Evolutionary conservation across 2,113 vertebrate genomes (phyloP), one percentile per base, ranked within the genome.

Genomic region (Neotragus moschatus): DNA sequence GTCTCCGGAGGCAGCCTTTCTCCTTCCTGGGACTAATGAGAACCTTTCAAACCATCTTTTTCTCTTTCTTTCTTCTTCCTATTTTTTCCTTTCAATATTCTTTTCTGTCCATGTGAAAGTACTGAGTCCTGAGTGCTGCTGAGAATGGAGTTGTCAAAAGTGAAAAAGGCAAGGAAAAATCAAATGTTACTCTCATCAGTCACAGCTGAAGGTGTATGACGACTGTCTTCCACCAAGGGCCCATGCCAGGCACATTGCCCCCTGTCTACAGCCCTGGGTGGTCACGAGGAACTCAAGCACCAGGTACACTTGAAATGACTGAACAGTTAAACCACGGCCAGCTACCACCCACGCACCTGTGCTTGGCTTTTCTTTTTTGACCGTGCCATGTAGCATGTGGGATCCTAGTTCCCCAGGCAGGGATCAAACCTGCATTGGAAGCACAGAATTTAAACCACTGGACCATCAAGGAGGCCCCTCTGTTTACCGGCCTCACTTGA

Each of bases 1-100:
- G 90, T 94, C 92, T 87, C 85, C 82, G 90, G 96, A 28, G 84
- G 90, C 0, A 0, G 43, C 87, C 92, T 98, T 97, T 93, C 75
- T 91, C 94, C 93, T 97, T 98, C 96, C 98, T 94, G 87, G 95
- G 89, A 43, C 97, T 96, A 94, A 98, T 96, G 97, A 95, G 92
- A 98, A 95, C 97, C 97, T 98, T 98, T 90, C 84, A 94, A 82
- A 86, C 87, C 43, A 1, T 80, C 97, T 98, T 96, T 75, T 23
- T 97, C 77, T 94, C 75, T 60, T 28, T 75, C 55, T 43, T 58
- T 58, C 36, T 53, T 81, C 49, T 77, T 77, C 23, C 30, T 19
- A n/a, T 39, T 26, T 51, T 13, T 47, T n/a, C 30, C 80, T 94
- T 92, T 87, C n/a, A 93, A 58, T 88, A 60, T 51, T 80, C 81